Conservation (phyloP, 2,797 vertebrate species). For the Gallinago stenura region DNA sequence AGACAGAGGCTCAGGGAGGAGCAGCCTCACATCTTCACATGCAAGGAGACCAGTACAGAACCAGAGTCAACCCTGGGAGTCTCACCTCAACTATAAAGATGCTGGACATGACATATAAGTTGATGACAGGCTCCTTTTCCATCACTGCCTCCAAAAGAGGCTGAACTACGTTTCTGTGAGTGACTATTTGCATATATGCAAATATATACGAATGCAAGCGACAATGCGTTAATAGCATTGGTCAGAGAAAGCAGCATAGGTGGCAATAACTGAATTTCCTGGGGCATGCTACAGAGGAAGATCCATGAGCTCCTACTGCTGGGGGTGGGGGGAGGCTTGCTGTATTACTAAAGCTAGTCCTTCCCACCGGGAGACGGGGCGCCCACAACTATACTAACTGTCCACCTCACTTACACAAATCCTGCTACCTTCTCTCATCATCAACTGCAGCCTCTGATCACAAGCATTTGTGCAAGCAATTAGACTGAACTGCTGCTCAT, state of each 20-base stretch:
- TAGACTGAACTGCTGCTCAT: not conserved
- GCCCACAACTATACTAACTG: not conserved
- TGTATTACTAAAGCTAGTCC: not conserved
- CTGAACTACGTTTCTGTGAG: not conserved
- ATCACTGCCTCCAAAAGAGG: not conserved
- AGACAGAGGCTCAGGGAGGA: not conserved
- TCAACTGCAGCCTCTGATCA: not conserved
- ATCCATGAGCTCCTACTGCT: not conserved
- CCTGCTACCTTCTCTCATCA: not conserved
- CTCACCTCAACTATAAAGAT: not conserved
- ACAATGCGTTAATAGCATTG: accelerated
- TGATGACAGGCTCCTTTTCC: not conserved
- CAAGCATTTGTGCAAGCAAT: not conserved
- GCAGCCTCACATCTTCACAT: not conserved
- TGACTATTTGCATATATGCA: not conserved
- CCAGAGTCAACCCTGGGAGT: not conserved
- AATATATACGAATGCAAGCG: not conserved
- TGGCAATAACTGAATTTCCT: not conserved
- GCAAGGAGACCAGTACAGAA: not conserved
- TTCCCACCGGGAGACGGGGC: not conserved
- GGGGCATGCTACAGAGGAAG: not conserved
- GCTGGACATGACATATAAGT: not conserved
- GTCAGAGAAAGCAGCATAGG: not conserved
- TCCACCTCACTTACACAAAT: not conserved
- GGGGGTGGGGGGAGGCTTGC: not conserved